Evolutionary conservation across 1,140 invertebrate genomes (phyloP), one percentile per base, ranked within the genome.

Genomic region (Agraylea sexmaculata): DNA sequence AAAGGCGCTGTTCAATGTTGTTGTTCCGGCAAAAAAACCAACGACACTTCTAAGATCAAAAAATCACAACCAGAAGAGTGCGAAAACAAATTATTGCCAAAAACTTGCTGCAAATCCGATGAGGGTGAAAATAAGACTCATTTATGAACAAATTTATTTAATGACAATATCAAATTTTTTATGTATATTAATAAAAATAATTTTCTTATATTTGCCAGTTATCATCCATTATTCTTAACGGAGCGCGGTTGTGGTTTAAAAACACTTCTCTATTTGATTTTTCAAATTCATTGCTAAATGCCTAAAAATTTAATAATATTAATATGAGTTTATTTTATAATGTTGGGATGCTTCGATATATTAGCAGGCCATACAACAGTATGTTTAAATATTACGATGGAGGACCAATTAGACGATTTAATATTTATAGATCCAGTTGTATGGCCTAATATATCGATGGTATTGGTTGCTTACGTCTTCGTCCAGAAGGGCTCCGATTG

Each of bases 191-290:
- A 43, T 22, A n/a, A 43, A 20, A 10, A 37, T 13, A 4, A 27
- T 32, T 35, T 34, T 36, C 31, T 36, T 36, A 27, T 18, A 30
- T 8, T 30, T 2, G 35, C 27, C 11, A n/a, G n/a, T n/a, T n/a
- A n/a, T n/a, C n/a, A n/a, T n/a, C n/a, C n/a, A n/a, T n/a, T n/a
- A n/a, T n/a, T n/a, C n/a, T n/a, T n/a, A n/a, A n/a, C n/a, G 39
- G 25, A 2, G 47, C 41, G 20, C 37, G 36, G 21, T 41, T 46
- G 30, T 42, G 40, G 0, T 29, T 49, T 18, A 49, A 40, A 34
- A 46, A 49, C 15, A 49, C 41, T 37, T 46, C 40, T 27, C 46
- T 43, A 30, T 49, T 46, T 22, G 31, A 40, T 16, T 40, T 49
- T 15, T 49, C 43, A 32, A 46, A 27, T 31, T 49, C 47, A 4